Conservation (phyloP, 2,888 invertebrate genomes). For the Agonopterix subpropinquella region DNA sequence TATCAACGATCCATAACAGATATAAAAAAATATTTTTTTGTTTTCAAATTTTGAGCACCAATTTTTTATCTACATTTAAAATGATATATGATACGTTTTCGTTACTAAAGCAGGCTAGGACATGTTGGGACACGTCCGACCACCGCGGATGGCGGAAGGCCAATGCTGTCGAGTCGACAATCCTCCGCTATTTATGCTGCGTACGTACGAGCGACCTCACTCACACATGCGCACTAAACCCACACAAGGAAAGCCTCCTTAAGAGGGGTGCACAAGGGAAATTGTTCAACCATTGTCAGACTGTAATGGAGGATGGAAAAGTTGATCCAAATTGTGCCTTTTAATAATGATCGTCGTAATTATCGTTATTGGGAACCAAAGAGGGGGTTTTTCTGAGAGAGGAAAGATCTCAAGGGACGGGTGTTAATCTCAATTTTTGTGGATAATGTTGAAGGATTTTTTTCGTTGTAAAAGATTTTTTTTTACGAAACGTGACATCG, state of each 20-base stretch:
- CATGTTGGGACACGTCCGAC: conserved; percentile 46
- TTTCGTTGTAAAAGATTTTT: neutral
- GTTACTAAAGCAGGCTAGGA: conserved; percentile 49
- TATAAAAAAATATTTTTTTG: conserved; percentile 58
- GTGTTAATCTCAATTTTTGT: neutral
- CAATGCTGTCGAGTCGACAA: conserved; percentile 39
- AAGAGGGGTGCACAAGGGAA: conserved; percentile 49
- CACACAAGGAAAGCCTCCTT: conserved; percentile 4
- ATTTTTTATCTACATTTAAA: conserved; percentile 48
- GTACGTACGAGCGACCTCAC: conserved; percentile 18
- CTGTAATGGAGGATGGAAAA: conserved; percentile 59
- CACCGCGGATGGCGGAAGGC: conserved; percentile 45
- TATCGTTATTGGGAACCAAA: conserved; percentile 43
- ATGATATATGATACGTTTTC: conserved; percentile 66
- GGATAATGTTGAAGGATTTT: neutral
- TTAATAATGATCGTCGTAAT: conserved; percentile 60
- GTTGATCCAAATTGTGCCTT: conserved; percentile 62
- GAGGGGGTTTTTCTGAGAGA: neutral
- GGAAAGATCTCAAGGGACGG: neutral
- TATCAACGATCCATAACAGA: conserved; percentile 56
- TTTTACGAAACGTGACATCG: neutral
- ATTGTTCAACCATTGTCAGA: conserved; percentile 63
- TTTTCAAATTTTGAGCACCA: conserved; percentile 62
- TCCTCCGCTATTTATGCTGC: conserved; percentile 41
- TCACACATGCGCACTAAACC: conserved; percentile 22